Evolutionary conservation across 2,113 vertebrate species (phyloP).

Genomic region (Grantiella picta): DNA sequence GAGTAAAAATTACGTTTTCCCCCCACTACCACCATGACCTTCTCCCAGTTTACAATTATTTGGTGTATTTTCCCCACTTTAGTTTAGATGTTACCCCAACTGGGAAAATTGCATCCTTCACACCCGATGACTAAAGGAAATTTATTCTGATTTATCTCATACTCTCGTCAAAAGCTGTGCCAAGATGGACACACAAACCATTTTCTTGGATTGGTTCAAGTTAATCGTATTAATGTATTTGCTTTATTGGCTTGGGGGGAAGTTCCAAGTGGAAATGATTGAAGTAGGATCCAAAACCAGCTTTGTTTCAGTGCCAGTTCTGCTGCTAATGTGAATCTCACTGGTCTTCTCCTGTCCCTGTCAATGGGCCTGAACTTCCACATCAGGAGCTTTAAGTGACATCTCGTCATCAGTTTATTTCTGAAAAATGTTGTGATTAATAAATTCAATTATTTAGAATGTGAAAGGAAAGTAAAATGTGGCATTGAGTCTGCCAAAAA

Average conservation of each 20-base stretch:
- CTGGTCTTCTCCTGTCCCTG: not conserved
- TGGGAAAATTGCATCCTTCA: conserved; percentile 5
- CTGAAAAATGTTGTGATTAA: not conserved
- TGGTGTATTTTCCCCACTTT: not conserved
- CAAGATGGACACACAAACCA: conserved; percentile 67
- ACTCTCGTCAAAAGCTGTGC: conserved; percentile 65
- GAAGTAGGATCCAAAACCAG: conserved; percentile 72
- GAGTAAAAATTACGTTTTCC: not conserved
- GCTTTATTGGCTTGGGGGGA: conserved; percentile 66
- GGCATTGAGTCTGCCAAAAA: not conserved
- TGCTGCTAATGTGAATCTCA: conserved; percentile 24
- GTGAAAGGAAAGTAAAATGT: not conserved
- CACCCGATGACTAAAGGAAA: not conserved
- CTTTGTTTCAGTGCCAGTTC: conserved; percentile 57
- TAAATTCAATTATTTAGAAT: not conserved
- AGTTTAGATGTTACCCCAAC: not conserved
- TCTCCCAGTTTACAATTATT: not conserved
- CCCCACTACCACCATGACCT: not conserved
- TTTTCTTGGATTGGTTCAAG: conserved; percentile 71
- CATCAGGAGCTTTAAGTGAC: not conserved
- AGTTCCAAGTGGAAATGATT: conserved; percentile 69
- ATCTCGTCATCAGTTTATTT: not conserved
- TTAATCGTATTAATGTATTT: conserved; percentile 69
- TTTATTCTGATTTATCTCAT: conserved; percentile 69
- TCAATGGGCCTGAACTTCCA: not conserved